Evolutionary conservation across 2,797 vertebrate genomes (phyloP).

Genomic region (Prunella strophiata): DNA sequence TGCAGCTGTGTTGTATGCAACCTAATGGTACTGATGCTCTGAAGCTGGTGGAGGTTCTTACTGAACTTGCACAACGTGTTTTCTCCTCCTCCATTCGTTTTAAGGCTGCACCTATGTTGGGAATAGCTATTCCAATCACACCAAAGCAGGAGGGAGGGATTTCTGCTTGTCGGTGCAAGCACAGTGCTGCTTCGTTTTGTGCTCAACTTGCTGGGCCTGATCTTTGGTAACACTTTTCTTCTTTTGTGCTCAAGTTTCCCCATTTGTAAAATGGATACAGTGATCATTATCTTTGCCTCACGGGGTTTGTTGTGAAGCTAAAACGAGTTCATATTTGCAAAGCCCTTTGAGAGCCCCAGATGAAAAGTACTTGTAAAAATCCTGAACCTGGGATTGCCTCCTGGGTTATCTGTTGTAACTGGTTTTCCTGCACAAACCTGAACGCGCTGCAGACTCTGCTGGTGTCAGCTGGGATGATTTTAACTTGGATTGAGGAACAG

Average conservation of each 20-base stretch:
- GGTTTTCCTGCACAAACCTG: constrained; percentile 69
- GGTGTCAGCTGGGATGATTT: background rate
- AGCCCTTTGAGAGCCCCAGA: constrained; percentile 23
- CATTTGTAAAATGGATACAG: constrained; percentile 26
- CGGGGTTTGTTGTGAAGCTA: constrained; percentile 41
- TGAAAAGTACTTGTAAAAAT: constrained; percentile 64
- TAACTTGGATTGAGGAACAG: background rate
- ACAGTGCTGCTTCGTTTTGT: background rate
- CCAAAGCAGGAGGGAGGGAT: constrained; percentile 29
- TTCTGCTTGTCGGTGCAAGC: constrained; percentile 47
- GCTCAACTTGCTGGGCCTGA: constrained; percentile 29
- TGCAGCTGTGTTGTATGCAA: background rate
- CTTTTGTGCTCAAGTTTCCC: constrained; percentile 27
- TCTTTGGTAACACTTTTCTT: constrained; percentile 31
- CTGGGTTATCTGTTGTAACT: constrained; percentile 67
- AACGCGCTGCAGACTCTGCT: background rate
- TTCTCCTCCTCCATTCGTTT: background rate
- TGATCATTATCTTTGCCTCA: constrained; percentile 63
- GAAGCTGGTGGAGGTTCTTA: background rate
- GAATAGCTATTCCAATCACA: background rate
- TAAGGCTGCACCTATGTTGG: background rate
- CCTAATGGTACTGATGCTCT: background rate
- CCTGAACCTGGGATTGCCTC: constrained; percentile 27
- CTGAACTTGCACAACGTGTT: background rate
- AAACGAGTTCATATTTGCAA: constrained; percentile 56